Base-by-base conservation (phyloP, 2,113 vertebrate genomes). In the Astur gentilis region DNA sequence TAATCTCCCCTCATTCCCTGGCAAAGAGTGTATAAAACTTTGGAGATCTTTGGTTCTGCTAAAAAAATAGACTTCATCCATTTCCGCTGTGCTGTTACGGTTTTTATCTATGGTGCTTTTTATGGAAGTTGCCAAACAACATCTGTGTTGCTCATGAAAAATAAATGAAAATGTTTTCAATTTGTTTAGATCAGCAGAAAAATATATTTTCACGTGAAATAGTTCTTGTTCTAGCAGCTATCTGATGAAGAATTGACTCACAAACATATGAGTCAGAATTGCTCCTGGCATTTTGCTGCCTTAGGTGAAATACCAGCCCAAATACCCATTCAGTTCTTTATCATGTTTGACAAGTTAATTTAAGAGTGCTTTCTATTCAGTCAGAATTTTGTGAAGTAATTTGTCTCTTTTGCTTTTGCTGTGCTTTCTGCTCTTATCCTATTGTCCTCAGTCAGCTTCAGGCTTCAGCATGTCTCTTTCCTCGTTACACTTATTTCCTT, bases 41-140 rank as follows among this genome's bases (percentile, higher is more conserved):
- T 3, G 5, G 57, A 94, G 36, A 82, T 65, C 40, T 93, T 91
- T 76, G 52, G 66, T 94, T 96, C 89, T 94, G 93, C 65, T 80
- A 26, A 89, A 91, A 93, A 95, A 87, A 69, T 34, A 82, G 57
- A 72, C 70, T 87, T 75, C 21, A 78, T 92, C 57, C 57, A 82
- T 95, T 95, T 97, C 94, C 21, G 0, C 65, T 87, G 91, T 82
- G 65, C 44, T 91, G 89, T 95, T 95, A 96, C 10, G 69, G 92
- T 95, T 95, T 97, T 97, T 97, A 96, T 97, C 93, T 94, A 73
- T 87, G 91, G 83, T 95, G 73, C n/a, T 97, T 87, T 89, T 44
- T 38, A 80, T 52, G 45, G 69, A 89, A 47, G 73, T 73, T 96
- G 88, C 93, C 93, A 97, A 94, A 92, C 54, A 96, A 97, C 96